Base-by-base conservation (phyloP, 2,113 vertebrate species). In the Stercorarius parasiticus region DNA sequence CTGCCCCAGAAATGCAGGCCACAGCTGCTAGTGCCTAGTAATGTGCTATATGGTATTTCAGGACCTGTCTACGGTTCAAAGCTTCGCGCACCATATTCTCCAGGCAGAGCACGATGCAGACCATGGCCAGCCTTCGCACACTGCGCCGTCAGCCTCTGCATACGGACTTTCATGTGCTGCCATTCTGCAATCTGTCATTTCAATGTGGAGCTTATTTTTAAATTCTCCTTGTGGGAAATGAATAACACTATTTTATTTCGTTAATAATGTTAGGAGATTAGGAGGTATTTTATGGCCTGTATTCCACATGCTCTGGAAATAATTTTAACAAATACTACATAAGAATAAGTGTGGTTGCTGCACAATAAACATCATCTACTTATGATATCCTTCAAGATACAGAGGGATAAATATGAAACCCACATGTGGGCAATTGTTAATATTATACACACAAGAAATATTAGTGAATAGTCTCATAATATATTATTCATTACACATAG, bases 401-500 rank as follows among this genome's bases (percentile, higher is more conserved):
- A 85, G 82, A 74, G 56, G 92, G 88, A 91, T 90, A 82, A 88
- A 91, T 90, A 96, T 70, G 93, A 96, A 94, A 95, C 72, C 88
- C 92, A 86, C 72, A 77, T 65, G 78, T 92, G 90, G 95, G 72
- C 94, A 96, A 96, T 56, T 69, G 83, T 91, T 94, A 96, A 80
- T 96, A 88, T 83, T 93, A 50, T 7, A 95, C 91, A 88, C 80
- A 93, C 43, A 91, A 90, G 93, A 94, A 95, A 95, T 90, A 90
- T 73, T 71, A 53, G 64, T 82, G 90, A 91, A 86, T 86, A 92
- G 78, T 71, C 74, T 42, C n/a, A 1, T 64, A 91, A 92, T 93
- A 82, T 87, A 96, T 97, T 97, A 96, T 95, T 91, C 95, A 93
- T 94, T 92, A 93, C 91, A 94, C 55, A 49, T 6, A 90, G 58